phyloP scores from a whole-genome alignment of 2,888 invertebrate species.

The Patella caerulea region DNA sequence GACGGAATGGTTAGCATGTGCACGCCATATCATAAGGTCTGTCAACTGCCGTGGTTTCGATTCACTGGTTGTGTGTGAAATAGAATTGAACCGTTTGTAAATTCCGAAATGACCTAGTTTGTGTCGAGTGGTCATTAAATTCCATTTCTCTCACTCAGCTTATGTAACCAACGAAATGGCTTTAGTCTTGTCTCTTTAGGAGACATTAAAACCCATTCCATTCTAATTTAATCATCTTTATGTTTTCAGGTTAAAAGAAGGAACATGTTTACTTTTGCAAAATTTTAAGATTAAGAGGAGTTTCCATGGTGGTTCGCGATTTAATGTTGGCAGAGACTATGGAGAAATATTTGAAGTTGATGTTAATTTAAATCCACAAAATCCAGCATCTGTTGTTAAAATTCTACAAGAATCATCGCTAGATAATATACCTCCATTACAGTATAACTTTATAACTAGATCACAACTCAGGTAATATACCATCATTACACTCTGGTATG shows the following conservation, averaged over 20 bases:
- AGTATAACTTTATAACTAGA: conserved; percentile 42
- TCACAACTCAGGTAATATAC: conserved; percentile 45
- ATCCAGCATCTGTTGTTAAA: conserved; percentile 44
- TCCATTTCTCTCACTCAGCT: too few species aligned
- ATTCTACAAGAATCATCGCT: conserved; percentile 36
- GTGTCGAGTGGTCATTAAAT: too few species aligned
- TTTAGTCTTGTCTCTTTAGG: too few species aligned
- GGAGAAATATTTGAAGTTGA: conserved; percentile 43
- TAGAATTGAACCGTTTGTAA: too few species aligned
- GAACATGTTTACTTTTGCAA: conserved; percentile 43
- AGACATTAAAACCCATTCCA: too few species aligned
- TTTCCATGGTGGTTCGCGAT: conserved; percentile 32
- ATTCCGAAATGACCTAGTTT: too few species aligned
- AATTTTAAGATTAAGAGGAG: conserved; percentile 52
- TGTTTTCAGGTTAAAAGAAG: conserved; percentile 45
- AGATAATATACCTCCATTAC: conserved; percentile 36
- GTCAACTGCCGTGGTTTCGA: too few species aligned
- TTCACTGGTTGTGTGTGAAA: too few species aligned
- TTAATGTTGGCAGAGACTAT: conserved; percentile 27
- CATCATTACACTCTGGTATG: conserved; percentile 13
- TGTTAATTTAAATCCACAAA: conserved; percentile 48
- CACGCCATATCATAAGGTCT: too few species aligned
- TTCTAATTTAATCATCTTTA: too few species aligned
- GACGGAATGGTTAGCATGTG: too few species aligned
- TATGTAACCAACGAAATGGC: too few species aligned